Evolutionary conservation across 2,888 invertebrate genomes (phyloP), one percentile per base, ranked within the genome.

Genomic region (Oscheius sp.): DNA sequence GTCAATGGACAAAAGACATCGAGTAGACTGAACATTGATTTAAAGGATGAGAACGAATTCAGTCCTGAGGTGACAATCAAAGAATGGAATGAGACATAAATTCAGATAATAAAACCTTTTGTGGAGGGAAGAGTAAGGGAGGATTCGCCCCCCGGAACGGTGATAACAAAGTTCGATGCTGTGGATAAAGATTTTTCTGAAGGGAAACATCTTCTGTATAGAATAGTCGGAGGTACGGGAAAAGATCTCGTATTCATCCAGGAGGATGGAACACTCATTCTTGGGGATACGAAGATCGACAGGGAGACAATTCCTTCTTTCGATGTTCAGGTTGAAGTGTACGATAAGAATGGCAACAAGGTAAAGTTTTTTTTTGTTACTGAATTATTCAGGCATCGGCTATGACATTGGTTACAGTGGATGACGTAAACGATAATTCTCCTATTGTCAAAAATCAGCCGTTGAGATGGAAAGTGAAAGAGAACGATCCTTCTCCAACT

Each of bases 31-130:
- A 73, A 78, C 57, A 62, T 68, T 9, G 41, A 59, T 26, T 32
- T 59, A 28, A 59, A 74, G n/a, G 82, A 85, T 41, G 82, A 76
- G 26, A 79, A 84, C 68, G 84, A 84, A 57, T 81, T 76, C 67
- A 33, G 59, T 17, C 85, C 85, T 1, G 65, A 69, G 50, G 84
- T 85, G 47, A n/a, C n/a, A n/a, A n/a, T n/a, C n/a, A n/a, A n/a
- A n/a, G n/a, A n/a, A n/a, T n/a, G n/a, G n/a, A n/a, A n/a, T n/a
- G n/a, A n/a, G n/a, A n/a, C n/a, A n/a, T n/a, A n/a, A 2, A 12
- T 33, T 41, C 17, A 59, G 59, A 12, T 59, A 24, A 22, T 17
- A 26, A 44, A 59, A 20, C n/a, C 69, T 57, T 30, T 56, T 66
- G 38, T 69, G 62, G 47, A 59, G 68, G 65, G 71, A 65, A 9